Base-by-base conservation (phyloP, 2,113 vertebrate genomes). In the Malurus cyaneus region DNA sequence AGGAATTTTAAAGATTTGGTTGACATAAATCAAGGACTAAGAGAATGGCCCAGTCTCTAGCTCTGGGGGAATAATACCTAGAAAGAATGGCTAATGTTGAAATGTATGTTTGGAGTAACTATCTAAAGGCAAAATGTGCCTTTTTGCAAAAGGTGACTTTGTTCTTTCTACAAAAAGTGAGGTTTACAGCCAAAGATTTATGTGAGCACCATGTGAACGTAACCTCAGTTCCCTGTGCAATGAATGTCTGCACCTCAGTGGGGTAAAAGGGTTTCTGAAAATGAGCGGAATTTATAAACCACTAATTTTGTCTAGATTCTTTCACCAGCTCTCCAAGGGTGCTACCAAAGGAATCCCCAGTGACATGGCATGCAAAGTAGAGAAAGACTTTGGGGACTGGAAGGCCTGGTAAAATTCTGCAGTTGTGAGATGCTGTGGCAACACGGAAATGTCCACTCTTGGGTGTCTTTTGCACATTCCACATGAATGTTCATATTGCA, bases 171-270 rank as follows among this genome's bases (percentile, higher is more conserved):
- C 39, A 39, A 39, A 23, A 65, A 77, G 28, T n/a, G 54, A 65
- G 13, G 16, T 70, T 47, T 71, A 21, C 31, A 69, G 31, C 8
- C 14, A 36, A 42, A 76, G 42, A 34, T 26, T 77, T 72, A 18
- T 2, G 6, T 23, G 39, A 74, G 18, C 17, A 67, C 3, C 1
- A 0, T 9, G 8, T 57, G 54, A 77, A 77, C 41, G n/a, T 16
- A 70, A 13, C 19, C 15, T 61, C 56, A n/a, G 34, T 18, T 83
- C 7, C 50, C 36, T 49, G 44, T n/a, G 41, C 41, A 61, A 28
- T 9, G 9, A 53, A 11, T 14, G 2, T 11, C 7, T 11, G 31
- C 0, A 0, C 13, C 42, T 86, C 42, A 34, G 18, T 28, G n/a
- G 20, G 41, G 49, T 31, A 44, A 86, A 74, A 47, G 28, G 1